A percentile compares a stretch with the other conserved stretches of the same genome.
These are phyloP conservation scores for Nysson spinosus DNA, from an alignment of 2,888 invertebrate genomes.

Conservation along the genomic window DNA sequence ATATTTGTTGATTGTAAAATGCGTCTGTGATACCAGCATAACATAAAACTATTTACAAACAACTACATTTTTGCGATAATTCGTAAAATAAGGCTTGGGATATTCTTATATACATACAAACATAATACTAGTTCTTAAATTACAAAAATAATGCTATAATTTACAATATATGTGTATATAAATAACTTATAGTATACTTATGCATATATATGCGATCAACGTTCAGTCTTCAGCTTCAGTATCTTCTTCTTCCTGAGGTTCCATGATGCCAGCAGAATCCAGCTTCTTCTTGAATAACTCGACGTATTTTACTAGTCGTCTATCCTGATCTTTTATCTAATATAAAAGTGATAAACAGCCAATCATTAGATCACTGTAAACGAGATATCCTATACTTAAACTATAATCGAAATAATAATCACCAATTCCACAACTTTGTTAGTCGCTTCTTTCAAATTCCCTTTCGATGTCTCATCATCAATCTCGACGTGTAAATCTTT, in stretches of 20 bases:
- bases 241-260: conserved; percentile 8
- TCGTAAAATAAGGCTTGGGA: too few species aligned
- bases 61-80: too few species aligned
- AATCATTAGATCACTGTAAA: not conserved
- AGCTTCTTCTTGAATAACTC: conserved; percentile 56
- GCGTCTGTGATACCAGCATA: too few species aligned
- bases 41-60: too few species aligned
- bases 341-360: conserved; percentile 16
- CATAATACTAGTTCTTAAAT: too few species aligned
- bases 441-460: conserved; percentile 61
- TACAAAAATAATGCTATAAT: too few species aligned
- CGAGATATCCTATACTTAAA: too few species aligned
- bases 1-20: too few species aligned
- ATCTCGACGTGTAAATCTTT: conserved; percentile 65
- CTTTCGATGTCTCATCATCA: conserved; percentile 59
- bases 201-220: too few species aligned
- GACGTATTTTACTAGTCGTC: conserved; percentile 53
- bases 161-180: not conserved
- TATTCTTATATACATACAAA: too few species aligned
- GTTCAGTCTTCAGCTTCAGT: conserved; percentile 30
- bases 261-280: conserved; percentile 5
- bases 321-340: conserved; percentile 53
- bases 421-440: conserved; percentile 63
- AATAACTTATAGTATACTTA: not conserved
- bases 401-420: conserved; percentile 28